Base-by-base conservation (phyloP, 2,888 invertebrate species). In the Acronicta alni region DNA sequence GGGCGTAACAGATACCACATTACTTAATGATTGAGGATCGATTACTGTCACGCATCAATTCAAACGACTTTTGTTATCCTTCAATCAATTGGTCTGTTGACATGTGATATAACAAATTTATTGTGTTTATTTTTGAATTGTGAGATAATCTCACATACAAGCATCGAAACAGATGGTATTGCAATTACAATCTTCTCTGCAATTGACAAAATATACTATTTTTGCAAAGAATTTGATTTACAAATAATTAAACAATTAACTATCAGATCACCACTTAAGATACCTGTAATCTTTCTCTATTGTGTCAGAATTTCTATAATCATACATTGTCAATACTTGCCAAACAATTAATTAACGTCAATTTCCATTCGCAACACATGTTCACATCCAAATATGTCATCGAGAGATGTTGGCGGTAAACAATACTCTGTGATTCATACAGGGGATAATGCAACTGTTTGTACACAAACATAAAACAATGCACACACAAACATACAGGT, bases 351-450 rank as follows among this genome's bases (percentile, higher is more conserved):
- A 72, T 73, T 35, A 52, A 79, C 79, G 76, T 78, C 66, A 71
- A 78, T 80, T 76, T 73, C 57, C 51, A 75, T 75, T 70, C 57
- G 55, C 62, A 80, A 76, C 70, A 71, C 65, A 76, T 72, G 73
- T 78, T 68, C 78, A 76, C 73, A 73, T 77, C 82, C 81, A 84
- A 85, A 88, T 84, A 86, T 81, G 85, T 83, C 79, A 75, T 66
- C 70, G 60, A 74, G 73, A 81, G 77, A 80, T 68, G 81, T 72
- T 75, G 79, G 74, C 77, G 60, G 81, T 82, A 85, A 88, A 89
- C 89, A 90, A 89, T 88, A 80, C 77, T 47, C 61, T 64, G 75
- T 89, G 88, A 90, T 83, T 90, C 89, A 90, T 82, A 72, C 77
- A 44, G 62, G 55, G 73, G 78, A 83, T 85, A 88, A 86, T 83